These are phyloP conservation scores for Piaya cayana DNA, from an alignment of 2,113 vertebrate genomes.

Conservation along the genomic window DNA sequence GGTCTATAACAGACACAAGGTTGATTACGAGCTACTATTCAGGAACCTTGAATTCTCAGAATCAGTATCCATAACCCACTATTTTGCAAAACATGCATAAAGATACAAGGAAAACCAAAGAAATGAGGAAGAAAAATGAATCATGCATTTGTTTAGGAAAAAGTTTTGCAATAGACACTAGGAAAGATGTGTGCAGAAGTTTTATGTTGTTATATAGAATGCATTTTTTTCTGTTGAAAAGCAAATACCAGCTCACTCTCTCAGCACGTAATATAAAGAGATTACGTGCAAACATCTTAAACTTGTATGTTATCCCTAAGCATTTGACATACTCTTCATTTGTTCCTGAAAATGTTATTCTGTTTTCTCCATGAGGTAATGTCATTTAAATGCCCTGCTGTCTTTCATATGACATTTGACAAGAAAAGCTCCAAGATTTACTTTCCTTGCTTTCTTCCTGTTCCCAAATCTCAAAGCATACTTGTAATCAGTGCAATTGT, in stretches of 20 bases:
- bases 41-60: not conserved
- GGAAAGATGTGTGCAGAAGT: not conserved
- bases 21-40: not conserved
- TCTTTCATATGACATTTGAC: not conserved
- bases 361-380: not conserved
- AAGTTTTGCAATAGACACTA: not conserved
- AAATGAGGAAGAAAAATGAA: not conserved
- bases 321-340: not conserved
- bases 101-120: not conserved
- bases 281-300: not conserved
- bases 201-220: not conserved
- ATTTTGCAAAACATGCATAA: not conserved
- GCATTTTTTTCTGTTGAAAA: not conserved
- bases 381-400: not conserved
- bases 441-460: not conserved
- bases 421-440: not conserved
- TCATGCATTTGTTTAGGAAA: not conserved
- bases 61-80: not conserved
- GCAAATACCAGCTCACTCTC: not conserved
- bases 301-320: not conserved
- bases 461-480: not conserved
- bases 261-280: no score
- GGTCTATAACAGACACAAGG: not conserved
- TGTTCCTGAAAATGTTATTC: not conserved
- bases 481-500: not conserved